Conservation (phyloP, 2,797 vertebrate genomes). For the Phyllotis vaccarum region DNA sequence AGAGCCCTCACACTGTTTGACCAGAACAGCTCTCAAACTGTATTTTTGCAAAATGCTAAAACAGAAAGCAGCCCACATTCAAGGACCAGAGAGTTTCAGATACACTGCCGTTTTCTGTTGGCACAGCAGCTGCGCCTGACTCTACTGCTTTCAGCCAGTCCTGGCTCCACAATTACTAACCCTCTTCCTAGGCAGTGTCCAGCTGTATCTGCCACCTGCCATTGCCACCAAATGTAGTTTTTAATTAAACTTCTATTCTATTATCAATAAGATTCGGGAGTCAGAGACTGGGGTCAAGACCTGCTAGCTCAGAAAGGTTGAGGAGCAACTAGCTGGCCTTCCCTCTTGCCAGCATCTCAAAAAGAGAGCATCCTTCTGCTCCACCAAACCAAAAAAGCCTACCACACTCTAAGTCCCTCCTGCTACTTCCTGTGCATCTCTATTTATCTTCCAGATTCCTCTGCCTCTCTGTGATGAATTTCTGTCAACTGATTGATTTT, state of each 20-base stretch:
- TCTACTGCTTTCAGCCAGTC: not conserved
- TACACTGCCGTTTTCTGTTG: not conserved
- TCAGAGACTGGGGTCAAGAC: not conserved
- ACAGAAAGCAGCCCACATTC: accelerated
- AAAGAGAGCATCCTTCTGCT: not conserved
- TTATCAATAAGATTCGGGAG: not conserved
- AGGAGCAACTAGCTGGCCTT: not conserved
- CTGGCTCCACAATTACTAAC: not conserved
- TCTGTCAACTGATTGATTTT: not conserved
- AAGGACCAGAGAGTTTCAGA: not conserved
- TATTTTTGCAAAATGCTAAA: not conserved
- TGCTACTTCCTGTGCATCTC: not conserved
- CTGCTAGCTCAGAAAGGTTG: not conserved
- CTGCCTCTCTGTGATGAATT: not conserved
- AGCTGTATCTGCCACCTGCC: not conserved
- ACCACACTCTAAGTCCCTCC: not conserved
- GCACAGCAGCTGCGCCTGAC: not conserved
- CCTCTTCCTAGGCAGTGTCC: not conserved
- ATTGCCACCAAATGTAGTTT: not conserved
- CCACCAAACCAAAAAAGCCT: not conserved
- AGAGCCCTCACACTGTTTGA: constrained; percentile 10
- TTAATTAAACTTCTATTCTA: not conserved
- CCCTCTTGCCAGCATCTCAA: not conserved
- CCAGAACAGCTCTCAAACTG: not conserved
- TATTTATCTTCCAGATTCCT: not conserved